Conservation (phyloP, 2,797 vertebrate species). For the Sciurus carolinensis region DNA sequence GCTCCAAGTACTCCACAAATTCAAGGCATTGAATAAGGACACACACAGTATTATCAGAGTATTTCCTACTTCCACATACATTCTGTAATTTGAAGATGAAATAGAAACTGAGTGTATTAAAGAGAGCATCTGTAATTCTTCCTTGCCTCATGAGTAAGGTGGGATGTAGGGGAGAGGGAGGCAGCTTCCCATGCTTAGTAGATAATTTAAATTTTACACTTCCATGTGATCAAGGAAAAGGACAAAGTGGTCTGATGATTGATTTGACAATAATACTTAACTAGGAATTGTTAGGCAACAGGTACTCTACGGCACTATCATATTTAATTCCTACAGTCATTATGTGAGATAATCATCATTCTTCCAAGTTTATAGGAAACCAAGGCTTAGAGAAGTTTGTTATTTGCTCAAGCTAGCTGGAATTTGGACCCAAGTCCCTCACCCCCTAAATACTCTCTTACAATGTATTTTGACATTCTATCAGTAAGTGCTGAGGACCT, state of each 20-base stretch:
- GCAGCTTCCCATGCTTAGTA: background rate
- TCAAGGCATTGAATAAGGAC: background rate
- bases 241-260: background rate
- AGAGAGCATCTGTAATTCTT: background rate
- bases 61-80: background rate
- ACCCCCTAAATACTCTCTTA: background rate
- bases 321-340: conserved; percentile 19
- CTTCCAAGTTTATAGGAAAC: background rate
- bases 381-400: background rate
- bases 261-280: background rate
- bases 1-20: background rate
- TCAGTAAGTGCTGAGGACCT: background rate
- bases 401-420: background rate
- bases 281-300: background rate
- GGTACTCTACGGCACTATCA: background rate
- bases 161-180: background rate
- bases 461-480: background rate
- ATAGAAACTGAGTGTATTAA: background rate
- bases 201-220: conserved; percentile 21
- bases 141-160: background rate
- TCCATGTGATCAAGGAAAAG: background rate
- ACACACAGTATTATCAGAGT: background rate
- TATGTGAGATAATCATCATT: background rate
- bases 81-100: background rate
- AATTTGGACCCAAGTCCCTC: background rate